These are phyloP conservation scores for Cynocephalus volans DNA, from an alignment of 2,113 vertebrate species.

Conservation along the genomic window DNA sequence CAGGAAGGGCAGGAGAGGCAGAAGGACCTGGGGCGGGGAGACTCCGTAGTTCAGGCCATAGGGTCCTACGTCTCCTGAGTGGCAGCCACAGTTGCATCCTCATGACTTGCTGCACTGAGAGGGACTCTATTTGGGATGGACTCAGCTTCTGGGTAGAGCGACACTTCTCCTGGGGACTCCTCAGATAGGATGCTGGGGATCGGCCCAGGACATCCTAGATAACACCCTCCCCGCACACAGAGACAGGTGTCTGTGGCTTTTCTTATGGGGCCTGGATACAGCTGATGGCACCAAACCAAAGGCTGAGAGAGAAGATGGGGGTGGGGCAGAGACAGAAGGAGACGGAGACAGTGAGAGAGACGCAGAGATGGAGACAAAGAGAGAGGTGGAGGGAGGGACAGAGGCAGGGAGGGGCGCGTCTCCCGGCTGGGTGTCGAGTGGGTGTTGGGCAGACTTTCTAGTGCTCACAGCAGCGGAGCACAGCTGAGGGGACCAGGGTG, in stretches of 20 bases:
- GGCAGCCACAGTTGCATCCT: not conserved
- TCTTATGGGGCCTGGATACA: rapidly evolving
- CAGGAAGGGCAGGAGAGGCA: not conserved
- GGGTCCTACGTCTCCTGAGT: not conserved
- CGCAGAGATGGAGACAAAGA: not conserved
- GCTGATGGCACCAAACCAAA: not conserved
- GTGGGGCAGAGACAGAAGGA: not conserved
- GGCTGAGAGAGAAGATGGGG: not conserved
- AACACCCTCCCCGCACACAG: not conserved
- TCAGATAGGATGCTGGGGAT: not conserved
- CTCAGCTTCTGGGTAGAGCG: not conserved
- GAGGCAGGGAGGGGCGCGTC: not conserved
- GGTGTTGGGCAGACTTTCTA: not conserved
- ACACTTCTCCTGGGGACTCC: not conserved
- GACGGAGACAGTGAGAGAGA: not conserved
- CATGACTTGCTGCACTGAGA: not conserved
- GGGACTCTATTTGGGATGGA: not conserved
- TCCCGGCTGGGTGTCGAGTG: not conserved
- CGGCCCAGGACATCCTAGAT: not conserved
- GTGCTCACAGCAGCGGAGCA: not conserved
- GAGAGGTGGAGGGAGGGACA: not conserved
- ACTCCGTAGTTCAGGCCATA: not conserved
- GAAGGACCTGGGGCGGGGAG: not conserved
- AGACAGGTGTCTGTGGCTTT: not conserved
- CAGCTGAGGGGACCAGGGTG: not conserved